A percentile compares a stretch with the other conserved stretches of the same genome.
These are phyloP conservation scores for Yponomeuta plumbellus DNA, from an alignment of 2,888 invertebrate genomes.

Conservation along the genomic window DNA sequence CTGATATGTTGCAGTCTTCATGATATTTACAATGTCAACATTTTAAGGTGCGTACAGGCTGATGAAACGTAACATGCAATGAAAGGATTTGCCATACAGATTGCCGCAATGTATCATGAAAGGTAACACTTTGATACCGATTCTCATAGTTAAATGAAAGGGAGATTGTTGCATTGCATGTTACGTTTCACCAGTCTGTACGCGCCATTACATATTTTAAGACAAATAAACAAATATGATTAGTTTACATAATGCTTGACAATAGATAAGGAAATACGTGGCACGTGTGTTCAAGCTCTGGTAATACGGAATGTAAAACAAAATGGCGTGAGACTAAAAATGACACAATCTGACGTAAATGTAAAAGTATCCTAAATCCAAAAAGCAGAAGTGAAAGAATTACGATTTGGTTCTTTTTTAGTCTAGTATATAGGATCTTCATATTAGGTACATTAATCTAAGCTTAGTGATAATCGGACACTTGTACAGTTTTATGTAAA, in stretches of 20 bases:
- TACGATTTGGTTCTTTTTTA: not conserved
- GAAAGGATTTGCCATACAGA: no score
- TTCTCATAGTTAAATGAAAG: no score
- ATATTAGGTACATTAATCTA: not conserved
- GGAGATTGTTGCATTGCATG: no score
- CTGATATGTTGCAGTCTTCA: slow-evolving; percentile 53
- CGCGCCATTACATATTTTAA: not conserved
- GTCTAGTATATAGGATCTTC: not conserved
- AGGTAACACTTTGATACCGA: no score
- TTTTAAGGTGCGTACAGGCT: slow-evolving; percentile 20
- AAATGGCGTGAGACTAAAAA: not conserved
- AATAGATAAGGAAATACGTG: not conserved
- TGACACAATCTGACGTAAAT: not conserved
- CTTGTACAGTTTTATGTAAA: no score
- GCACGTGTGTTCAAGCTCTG: not conserved
- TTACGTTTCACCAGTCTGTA: no score
- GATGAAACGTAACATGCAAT: no score
- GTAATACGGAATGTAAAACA: not conserved
- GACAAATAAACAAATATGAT: no score
- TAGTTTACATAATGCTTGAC: no score
- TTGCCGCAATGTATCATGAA: no score
- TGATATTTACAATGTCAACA: slow-evolving; percentile 50
- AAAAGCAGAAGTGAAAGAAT: not conserved
- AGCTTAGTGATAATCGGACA: not conserved
- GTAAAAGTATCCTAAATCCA: not conserved